phyloP scores from a whole-genome alignment of 2,113 vertebrate species.

The Triplophysa dalaica region DNA sequence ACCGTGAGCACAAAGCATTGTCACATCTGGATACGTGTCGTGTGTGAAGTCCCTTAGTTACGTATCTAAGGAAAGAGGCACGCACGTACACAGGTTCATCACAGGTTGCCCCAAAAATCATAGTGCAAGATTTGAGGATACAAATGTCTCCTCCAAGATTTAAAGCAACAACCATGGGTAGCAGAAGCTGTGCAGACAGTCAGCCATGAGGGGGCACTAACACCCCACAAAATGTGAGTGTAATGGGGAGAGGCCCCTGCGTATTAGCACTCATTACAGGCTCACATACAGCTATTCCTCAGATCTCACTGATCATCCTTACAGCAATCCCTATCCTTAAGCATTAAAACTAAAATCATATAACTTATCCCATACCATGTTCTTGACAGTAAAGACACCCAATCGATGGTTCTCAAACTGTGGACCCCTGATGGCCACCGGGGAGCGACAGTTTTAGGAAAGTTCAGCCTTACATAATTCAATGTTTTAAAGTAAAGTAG shows the following conservation, averaged over 20 bases:
- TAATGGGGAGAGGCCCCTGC: slow-evolving; percentile 63
- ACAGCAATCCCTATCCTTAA: neutral
- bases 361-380: neutral
- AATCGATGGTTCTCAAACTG: too few species aligned
- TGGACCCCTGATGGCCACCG: too few species aligned
- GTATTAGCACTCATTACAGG: slow-evolving; percentile 69
- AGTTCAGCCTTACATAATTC: too few species aligned
- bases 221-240: slow-evolving; percentile 60
- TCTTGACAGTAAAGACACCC: neutral
- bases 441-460: too few species aligned
- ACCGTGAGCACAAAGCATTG: slow-evolving; percentile 33
- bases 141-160: neutral
- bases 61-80: neutral
- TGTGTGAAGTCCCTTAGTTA: neutral
- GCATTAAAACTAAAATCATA: too few species aligned
- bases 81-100: neutral
- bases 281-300: neutral
- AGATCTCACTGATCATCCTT: neutral
- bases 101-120: neutral
- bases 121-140: neutral
- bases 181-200: slow-evolving; percentile 62
- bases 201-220: slow-evolving; percentile 77
- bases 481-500: too few species aligned
- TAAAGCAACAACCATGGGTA: neutral
- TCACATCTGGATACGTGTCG: neutral